These are phyloP conservation scores for Tupaia tana DNA, from an alignment of 2,113 vertebrate genomes.

Conservation along the genomic window DNA sequence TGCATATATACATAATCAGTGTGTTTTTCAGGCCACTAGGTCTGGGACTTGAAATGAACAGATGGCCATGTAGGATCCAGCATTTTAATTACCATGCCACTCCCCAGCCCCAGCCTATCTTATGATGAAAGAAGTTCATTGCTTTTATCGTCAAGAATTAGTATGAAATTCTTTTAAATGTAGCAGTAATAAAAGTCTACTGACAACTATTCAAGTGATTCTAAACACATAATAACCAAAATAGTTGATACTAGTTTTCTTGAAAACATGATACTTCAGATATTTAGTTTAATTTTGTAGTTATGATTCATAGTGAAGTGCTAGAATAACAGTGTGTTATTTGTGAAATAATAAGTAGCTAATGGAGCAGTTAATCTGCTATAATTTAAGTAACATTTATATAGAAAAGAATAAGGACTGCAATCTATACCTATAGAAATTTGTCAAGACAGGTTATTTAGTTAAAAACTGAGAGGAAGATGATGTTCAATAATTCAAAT, in stretches of 20 bases:
- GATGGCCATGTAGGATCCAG: no score
- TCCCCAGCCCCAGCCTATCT: background rate
- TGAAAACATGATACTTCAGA: background rate
- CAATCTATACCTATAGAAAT: background rate
- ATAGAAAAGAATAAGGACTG: background rate
- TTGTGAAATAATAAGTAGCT: background rate
- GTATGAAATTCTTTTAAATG: background rate
- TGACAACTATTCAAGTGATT: background rate
- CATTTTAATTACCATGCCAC: no score
- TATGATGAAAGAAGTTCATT: background rate
- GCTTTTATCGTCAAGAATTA: background rate
- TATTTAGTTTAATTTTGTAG: background rate
- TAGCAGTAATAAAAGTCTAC: background rate
- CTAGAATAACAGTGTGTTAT: background rate
- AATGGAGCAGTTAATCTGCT: background rate
- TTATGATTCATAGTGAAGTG: background rate
- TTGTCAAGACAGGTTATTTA: background rate
- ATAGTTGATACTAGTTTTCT: background rate
- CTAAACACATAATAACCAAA: constrained; percentile 4
- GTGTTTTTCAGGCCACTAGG: no score
- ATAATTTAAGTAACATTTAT: background rate
- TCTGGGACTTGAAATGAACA: no score
- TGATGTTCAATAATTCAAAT: background rate
- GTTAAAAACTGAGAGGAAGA: background rate
- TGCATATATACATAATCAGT: no score